Base-by-base conservation (phyloP, 1,140 invertebrate species). In the Solen grandis region DNA sequence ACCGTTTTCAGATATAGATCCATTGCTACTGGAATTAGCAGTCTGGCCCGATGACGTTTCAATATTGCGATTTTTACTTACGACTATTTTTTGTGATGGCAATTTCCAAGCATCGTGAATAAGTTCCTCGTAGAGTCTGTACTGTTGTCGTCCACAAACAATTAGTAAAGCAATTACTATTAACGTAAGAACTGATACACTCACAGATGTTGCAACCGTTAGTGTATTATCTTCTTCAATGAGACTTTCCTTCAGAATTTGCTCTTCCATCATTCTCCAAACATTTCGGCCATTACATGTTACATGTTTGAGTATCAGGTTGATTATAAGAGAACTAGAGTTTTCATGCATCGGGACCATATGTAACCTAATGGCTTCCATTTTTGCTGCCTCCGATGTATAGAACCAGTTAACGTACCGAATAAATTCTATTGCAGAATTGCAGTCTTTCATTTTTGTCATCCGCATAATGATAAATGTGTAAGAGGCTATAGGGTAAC, bases 371-470 rank as follows among this genome's bases (percentile, higher is more conserved):
- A 52, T 68, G 13, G 81, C 76, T 4, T 74, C 73, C 2, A 63
- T 8, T 41, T 60, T 57, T 0, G 88, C 84, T 5, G 33, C 16
- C 4, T 78, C 52, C 0, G 65, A 52, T 8, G 19, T 70, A 22
- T 84, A 46, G 57, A 89, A 87, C 88, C 88, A 91, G 14, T 84
- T 65, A 16, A 90, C 72, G 63, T 83, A 90, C 35, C 89, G 68
- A n/a, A 89, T 70, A 3, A 91, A 63, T 66, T 90, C 90, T 29
- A 68, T 82, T 25, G 84, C 87, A 2, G 74, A 50, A 16, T 78
- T 55, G 66, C 90, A 91, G 60, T 84, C 50, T 13, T 27, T 38
- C 77, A 85, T 88, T 36, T 22, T 50, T 1, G 81, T 83, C 29
- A 70, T 75, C 36, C 81, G 70, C 14, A 90, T 55, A 29, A 90